Percentiles rank a stretch among this genome's conserved stretches.
These are phyloP conservation scores for Parambassis ranga DNA, from an alignment of 2,797 vertebrate genomes.

Conservation along the genomic window DNA sequence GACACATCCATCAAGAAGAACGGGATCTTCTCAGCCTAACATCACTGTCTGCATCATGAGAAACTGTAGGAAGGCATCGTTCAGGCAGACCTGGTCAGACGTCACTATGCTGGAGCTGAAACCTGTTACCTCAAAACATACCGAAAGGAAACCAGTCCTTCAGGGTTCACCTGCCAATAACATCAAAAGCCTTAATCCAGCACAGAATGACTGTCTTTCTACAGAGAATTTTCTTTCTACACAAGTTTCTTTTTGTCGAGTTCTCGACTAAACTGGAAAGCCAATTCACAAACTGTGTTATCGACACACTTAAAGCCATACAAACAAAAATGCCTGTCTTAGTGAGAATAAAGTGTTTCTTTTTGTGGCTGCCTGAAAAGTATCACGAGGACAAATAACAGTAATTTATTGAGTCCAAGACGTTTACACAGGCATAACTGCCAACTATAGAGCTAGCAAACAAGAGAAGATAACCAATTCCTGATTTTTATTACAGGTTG, in stretches of 20 bases:
- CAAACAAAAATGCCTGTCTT: constrained; percentile 23
- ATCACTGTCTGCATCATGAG: constrained; percentile 22
- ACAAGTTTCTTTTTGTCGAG: not conserved
- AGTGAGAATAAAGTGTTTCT: constrained; percentile 40
- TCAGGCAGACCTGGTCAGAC: constrained; percentile 34
- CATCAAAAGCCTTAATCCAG: constrained; percentile 72
- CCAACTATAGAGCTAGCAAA: constrained; percentile 2
- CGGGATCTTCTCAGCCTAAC: constrained; percentile 17
- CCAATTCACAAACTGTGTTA: constrained; percentile 2
- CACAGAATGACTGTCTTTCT: constrained; percentile 37
- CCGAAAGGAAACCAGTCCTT: constrained; percentile 22
- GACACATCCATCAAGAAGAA: constrained; percentile 39
- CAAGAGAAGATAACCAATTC: constrained; percentile 6
- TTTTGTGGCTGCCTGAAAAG: constrained; percentile 46
- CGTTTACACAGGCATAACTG: constrained; percentile 40
- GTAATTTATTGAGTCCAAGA: constrained; percentile 9
- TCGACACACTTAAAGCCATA: constrained; percentile 56
- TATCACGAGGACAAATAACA: not conserved
- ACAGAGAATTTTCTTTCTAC: constrained; percentile 39
- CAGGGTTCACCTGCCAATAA: constrained; percentile 50
- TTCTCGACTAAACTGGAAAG: constrained; percentile 34
- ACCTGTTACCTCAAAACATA: constrained; percentile 33
- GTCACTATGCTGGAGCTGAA: constrained; percentile 25
- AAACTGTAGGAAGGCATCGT: constrained; percentile 32
- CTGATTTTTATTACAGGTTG: constrained; percentile 16